These are phyloP conservation scores for Lampris incognitus DNA, from an alignment of 2,113 vertebrate genomes.

Conservation along the genomic window DNA sequence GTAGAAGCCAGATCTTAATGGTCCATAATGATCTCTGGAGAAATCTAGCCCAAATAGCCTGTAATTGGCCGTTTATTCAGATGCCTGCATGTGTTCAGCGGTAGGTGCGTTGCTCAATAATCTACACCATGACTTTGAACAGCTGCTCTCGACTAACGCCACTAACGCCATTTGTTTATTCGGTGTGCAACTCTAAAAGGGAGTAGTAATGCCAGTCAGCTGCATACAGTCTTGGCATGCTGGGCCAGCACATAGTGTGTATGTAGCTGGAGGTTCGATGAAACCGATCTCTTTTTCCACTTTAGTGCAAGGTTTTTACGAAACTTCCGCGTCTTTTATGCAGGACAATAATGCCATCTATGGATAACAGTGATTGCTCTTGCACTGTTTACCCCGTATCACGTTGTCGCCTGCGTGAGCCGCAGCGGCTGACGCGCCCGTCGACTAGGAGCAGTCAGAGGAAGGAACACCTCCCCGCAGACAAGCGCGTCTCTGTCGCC, in stretches of 20 bases:
- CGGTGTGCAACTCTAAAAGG: too few species aligned
- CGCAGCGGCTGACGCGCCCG: constrained; percentile 74
- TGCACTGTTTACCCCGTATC: constrained; percentile 52
- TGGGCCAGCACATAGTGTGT: too few species aligned
- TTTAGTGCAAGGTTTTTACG: not conserved
- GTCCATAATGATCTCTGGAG: constrained; percentile 18
- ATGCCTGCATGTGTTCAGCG: not conserved
- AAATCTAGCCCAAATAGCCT: not conserved
- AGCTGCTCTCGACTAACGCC: too few species aligned
- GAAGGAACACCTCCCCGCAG: constrained; percentile 83
- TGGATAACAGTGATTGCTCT: constrained; percentile 13
- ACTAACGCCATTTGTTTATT: too few species aligned
- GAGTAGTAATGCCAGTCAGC: too few species aligned
- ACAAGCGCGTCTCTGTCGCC: constrained; percentile 73
- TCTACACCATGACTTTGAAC: too few species aligned
- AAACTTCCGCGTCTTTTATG: not conserved
- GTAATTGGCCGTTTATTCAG: not conserved
- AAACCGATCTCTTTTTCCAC: not conserved
- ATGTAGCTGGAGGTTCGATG: too few species aligned
- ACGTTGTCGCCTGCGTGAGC: constrained; percentile 62
- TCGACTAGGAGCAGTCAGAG: constrained; percentile 63
- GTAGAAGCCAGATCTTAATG: constrained; percentile 29
- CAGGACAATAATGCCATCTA: constrained; percentile 70
- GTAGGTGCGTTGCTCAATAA: too few species aligned
- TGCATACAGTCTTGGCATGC: too few species aligned